A percentile compares a stretch with the other conserved stretches of the same genome.
Evolutionary conservation across 2,113 vertebrate genomes (phyloP).

Genomic region (Apeltes quadracus): DNA sequence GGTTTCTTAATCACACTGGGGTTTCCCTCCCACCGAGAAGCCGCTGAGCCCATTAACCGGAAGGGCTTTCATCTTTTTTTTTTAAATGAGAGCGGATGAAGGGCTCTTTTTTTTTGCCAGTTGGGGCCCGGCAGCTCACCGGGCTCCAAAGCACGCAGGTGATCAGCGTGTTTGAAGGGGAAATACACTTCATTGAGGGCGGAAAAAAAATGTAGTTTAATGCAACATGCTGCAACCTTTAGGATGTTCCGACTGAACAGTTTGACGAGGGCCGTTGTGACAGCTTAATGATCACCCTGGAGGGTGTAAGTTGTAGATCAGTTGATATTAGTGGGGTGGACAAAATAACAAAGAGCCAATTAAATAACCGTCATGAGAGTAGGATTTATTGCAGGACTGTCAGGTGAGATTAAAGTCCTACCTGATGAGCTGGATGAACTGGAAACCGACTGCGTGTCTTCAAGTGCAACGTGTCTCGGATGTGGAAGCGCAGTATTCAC

Average conservation of each 20-base stretch:
- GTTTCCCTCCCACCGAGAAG: slow-evolving; percentile 13
- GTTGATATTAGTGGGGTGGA: neutral
- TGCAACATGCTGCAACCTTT: neutral
- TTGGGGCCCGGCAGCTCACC: slow-evolving; percentile 30
- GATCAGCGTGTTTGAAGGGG: slow-evolving; percentile 19
- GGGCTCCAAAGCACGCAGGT: slow-evolving; percentile 24
- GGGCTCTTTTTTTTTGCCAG: slow-evolving; percentile 44
- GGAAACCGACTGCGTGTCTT: neutral
- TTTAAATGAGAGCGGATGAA: slow-evolving; percentile 45
- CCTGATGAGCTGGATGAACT: neutral
- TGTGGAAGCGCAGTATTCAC: neutral
- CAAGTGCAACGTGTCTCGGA: neutral
- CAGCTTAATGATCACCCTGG: neutral
- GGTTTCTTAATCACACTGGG: slow-evolving; percentile 12
- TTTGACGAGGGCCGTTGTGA: neutral
- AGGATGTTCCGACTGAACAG: neutral
- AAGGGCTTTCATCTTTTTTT: slow-evolving; percentile 57
- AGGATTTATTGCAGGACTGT: neutral
- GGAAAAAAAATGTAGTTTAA: neutral
- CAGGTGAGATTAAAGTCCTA: no score
- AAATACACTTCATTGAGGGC: neutral
- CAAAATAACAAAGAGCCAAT: neutral
- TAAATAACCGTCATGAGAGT: neutral
- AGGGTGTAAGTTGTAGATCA: no score
- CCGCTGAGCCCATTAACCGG: slow-evolving; percentile 25